phyloP scores from a whole-genome alignment of 2,888 invertebrate genomes.

The Galeruca laticollis region DNA sequence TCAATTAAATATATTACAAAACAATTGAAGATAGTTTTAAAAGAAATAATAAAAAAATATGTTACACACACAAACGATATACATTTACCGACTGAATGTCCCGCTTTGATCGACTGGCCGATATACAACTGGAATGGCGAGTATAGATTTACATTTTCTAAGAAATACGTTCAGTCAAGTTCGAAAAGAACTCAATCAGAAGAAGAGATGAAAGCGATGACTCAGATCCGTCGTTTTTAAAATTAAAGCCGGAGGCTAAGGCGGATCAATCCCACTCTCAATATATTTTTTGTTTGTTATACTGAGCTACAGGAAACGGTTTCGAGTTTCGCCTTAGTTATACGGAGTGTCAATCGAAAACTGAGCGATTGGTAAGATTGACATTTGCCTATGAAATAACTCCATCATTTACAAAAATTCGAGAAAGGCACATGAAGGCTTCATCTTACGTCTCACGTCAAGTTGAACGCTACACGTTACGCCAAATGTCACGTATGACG shows the following conservation, averaged over 20 bases:
- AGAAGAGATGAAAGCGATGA: slow-evolving; percentile 10
- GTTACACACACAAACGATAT: slow-evolving; percentile 17
- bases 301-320: background rate
- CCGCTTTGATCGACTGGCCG: slow-evolving; percentile 36
- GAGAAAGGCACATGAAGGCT: too few species aligned
- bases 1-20: too few species aligned
- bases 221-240: slow-evolving; percentile 6
- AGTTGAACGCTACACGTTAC: too few species aligned
- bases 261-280: background rate
- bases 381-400: too few species aligned
- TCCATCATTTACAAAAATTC: too few species aligned
- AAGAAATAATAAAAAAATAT: slow-evolving; percentile 12
- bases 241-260: background rate
- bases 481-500: too few species aligned
- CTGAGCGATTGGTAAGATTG: too few species aligned
- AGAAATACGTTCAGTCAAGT: slow-evolving; percentile 17
- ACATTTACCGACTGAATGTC: slow-evolving; percentile 20
- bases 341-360: background rate
- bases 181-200: slow-evolving; percentile 27
- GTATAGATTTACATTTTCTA: slow-evolving; percentile 29
- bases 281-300: background rate
- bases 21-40: slow-evolving; percentile 7
- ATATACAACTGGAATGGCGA: slow-evolving; percentile 32
- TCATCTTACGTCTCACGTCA: too few species aligned
- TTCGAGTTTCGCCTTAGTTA: too few species aligned